Evolutionary conservation across 1,140 invertebrate species (phyloP), one percentile per base, ranked within the genome.

Genomic region (Drosophila lini): DNA sequence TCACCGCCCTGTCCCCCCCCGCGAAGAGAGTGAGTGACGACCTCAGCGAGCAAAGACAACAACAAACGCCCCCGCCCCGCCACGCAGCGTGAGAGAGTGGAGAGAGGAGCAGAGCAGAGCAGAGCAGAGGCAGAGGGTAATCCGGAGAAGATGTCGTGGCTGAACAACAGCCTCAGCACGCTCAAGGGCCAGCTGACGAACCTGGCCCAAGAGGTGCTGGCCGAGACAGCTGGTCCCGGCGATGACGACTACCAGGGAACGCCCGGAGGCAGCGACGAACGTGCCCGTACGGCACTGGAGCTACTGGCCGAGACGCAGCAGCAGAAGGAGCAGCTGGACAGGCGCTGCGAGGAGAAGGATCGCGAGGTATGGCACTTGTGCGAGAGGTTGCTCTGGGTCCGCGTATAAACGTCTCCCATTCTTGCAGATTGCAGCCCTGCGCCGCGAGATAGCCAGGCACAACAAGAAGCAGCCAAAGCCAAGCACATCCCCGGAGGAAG

Each of bases 101-200:
- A 25, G 19, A 41, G 38, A 25, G 31, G 22, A 44, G 62, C 25
- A 42, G 57, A 60, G 22, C 56, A 10, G 22, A 22, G 22, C 22
- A 22, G 22, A 22, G 22, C 3, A 22, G 58, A 10, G 45, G 50
- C 38, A 74, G 45, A 70, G 56, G 74, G 34, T 10, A 55, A 38
- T 38, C 52, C 55, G 68, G 60, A 53, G 57, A 91, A 71, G 67
- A 96, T 96, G 95, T 95, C 95, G 93, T 96, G 96, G 96, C 94
- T 96, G 65, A 96, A 96, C 84, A 94, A 95, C 78, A 96, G 95
- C 92, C 94, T 96, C 67, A 95, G 94, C 90, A 94, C 93, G 93
- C 93, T 96, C 75, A 96, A 96, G 91, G 96, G 95, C 80, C 96
- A 96, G 92, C 94, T 96, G 70, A 95, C 95, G 11, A 96, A 94